Conservation (phyloP, 2,113 vertebrate genomes). For the Pimephales promelas region DNA sequence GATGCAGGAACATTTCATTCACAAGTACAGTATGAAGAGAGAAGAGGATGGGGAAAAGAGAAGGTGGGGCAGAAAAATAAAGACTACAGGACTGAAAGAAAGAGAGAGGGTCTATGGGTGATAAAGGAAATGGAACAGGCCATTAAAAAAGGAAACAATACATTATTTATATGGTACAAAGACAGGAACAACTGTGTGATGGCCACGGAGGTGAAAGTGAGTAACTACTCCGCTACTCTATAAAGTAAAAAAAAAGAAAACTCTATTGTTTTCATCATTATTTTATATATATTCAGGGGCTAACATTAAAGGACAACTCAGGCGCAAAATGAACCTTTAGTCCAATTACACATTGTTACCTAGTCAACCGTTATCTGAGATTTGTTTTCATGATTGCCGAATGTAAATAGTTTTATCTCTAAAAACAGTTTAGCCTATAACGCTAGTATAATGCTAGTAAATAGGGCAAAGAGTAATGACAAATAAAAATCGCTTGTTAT, state of each 20-base stretch:
- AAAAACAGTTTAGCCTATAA: too few species aligned
- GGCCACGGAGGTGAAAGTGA: neutral
- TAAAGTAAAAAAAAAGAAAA: too few species aligned
- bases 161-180: neutral
- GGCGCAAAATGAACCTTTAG: too few species aligned
- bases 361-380: too few species aligned
- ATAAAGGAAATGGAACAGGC: neutral
- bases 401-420: too few species aligned
- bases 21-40: conserved; percentile 28
- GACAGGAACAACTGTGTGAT: neutral
- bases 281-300: too few species aligned
- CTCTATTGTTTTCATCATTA: neutral
- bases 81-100: neutral
- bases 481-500: too few species aligned
- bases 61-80: neutral
- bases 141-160: neutral
- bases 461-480: too few species aligned
- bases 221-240: neutral
- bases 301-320: too few species aligned
- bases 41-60: neutral
- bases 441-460: too few species aligned
- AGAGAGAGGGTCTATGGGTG: neutral
- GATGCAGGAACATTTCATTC: conserved; percentile 46
- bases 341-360: too few species aligned
- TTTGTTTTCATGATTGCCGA: too few species aligned